A percentile compares a stretch with the other conserved stretches of the same genome.
phyloP scores from a whole-genome alignment of 2,888 invertebrate genomes.

The Lamellibrachia satsuma region DNA sequence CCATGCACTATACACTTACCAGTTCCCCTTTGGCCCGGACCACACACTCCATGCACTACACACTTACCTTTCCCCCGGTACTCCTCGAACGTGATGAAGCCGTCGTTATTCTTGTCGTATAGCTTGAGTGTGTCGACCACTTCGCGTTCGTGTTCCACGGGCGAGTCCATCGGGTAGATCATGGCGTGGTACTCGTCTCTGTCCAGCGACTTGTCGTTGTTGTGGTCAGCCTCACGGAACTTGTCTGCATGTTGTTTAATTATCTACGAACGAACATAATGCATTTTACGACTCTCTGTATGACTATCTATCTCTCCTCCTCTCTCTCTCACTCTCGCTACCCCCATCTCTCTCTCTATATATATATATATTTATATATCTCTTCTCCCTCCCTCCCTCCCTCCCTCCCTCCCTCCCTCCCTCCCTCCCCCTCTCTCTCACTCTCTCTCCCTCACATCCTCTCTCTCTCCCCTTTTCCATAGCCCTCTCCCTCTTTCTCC shows the following conservation, averaged over 20 bases:
- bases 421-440: constrained; percentile 20
- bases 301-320: not conserved
- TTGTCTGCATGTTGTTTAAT: not conserved
- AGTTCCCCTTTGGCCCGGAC: too few species aligned
- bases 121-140: not conserved
- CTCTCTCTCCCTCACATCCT: not conserved
- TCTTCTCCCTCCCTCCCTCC: not conserved
- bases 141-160: not conserved
- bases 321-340: too few species aligned
- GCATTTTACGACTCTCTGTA: not conserved
- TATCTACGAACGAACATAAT: not conserved
- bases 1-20: too few species aligned
- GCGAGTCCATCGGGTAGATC: constrained; percentile 6
- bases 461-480: not conserved
- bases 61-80: not conserved
- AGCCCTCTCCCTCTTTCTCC: too few species aligned
- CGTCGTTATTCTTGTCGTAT: not conserved
- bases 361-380: too few species aligned
- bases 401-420: not conserved
- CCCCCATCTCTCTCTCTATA: too few species aligned
- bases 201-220: not conserved
- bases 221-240: not conserved
- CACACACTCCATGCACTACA: not conserved
- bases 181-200: not conserved
- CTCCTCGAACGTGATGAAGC: not conserved